Evolutionary conservation across 2,797 vertebrate genomes (phyloP).

Genomic region (Brachyrhaphis roseni): DNA sequence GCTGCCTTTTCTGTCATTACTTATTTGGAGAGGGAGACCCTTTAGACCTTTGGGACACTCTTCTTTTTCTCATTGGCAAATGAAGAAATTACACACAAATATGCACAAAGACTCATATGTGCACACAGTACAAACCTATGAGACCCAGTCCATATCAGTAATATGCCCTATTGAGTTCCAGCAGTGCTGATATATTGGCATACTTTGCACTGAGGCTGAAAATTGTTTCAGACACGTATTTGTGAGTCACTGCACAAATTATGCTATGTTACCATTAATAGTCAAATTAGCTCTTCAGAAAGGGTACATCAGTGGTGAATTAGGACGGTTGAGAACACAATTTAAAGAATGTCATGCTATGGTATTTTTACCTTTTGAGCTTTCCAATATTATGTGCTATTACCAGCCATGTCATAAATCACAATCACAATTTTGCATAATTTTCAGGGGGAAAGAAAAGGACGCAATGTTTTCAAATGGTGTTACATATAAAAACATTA

Average conservation of each 20-base stretch:
- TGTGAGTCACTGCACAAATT: conserved; percentile 32
- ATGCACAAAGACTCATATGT: conserved; percentile 26
- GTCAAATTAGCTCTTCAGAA: conserved; percentile 22
- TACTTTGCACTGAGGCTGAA: conserved; percentile 18
- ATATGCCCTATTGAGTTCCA: conserved; percentile 39
- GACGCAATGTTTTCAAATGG: background rate
- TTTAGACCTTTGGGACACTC: conserved; percentile 56
- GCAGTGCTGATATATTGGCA: conserved; percentile 37
- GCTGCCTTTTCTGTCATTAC: conserved; percentile 75
- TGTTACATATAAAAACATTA: background rate
- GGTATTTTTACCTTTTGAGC: background rate
- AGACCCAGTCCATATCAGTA: conserved; percentile 56
- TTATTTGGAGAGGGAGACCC: conserved; percentile 64
- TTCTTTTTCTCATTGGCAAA: conserved; percentile 38
- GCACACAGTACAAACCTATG: conserved; percentile 32
- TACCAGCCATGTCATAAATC: background rate
- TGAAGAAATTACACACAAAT: conserved; percentile 36
- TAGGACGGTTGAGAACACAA: conserved; percentile 13
- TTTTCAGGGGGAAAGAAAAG: background rate
- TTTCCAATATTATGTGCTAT: background rate
- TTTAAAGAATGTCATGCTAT: background rate
- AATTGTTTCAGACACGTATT: conserved; percentile 53
- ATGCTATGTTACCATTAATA: conserved; percentile 4
- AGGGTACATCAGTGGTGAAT: conserved; percentile 4
- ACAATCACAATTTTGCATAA: background rate